Percentiles rank a stretch among this genome's conserved stretches.
Conservation (phyloP, 2,888 invertebrate genomes). For the Silvanus unidentatus region DNA sequence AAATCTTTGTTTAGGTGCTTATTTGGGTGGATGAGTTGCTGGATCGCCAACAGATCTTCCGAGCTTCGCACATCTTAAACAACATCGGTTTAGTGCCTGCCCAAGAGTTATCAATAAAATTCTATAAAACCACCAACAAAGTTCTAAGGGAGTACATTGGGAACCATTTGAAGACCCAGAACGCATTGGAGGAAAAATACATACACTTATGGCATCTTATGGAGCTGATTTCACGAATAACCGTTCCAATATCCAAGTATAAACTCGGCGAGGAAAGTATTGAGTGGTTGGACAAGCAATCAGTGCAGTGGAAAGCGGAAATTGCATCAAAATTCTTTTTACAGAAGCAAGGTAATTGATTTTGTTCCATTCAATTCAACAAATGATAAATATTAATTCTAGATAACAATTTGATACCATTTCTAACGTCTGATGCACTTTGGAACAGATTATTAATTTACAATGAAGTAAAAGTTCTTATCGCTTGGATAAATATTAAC, state of each 20-base stretch:
- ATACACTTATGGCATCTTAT: slow-evolving; percentile 46
- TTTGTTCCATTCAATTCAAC: slow-evolving; percentile 1
- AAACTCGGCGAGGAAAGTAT: slow-evolving; percentile 24
- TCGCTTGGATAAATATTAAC: slow-evolving; percentile 57
- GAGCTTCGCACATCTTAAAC: slow-evolving; percentile 58
- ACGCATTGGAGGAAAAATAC: slow-evolving; percentile 37
- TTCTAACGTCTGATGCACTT: slow-evolving; percentile 50
- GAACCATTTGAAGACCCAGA: slow-evolving; percentile 55
- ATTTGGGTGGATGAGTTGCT: slow-evolving; percentile 59
- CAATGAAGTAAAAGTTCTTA: slow-evolving; percentile 55
- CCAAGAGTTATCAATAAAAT: slow-evolving; percentile 53
- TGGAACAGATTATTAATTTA: slow-evolving; percentile 58
- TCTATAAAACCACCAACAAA: slow-evolving; percentile 54
- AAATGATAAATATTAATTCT: slow-evolving; percentile 29
- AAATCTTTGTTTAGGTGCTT: slow-evolving; percentile 58
- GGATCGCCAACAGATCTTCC: slow-evolving; percentile 57
- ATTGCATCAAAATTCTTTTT: slow-evolving; percentile 55
- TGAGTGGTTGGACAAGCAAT: slow-evolving; percentile 40
- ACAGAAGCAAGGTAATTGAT: slow-evolving; percentile 51
- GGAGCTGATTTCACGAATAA: slow-evolving; percentile 29
- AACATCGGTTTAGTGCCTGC: slow-evolving; percentile 58
- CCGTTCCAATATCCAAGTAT: slow-evolving; percentile 17
- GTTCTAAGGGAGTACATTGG: slow-evolving; percentile 61
- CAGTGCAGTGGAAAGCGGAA: slow-evolving; percentile 51
- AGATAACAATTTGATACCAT: slow-evolving; percentile 52